phyloP scores from a whole-genome alignment of 2,797 vertebrate species.

The Hylomyscus alleni region DNA sequence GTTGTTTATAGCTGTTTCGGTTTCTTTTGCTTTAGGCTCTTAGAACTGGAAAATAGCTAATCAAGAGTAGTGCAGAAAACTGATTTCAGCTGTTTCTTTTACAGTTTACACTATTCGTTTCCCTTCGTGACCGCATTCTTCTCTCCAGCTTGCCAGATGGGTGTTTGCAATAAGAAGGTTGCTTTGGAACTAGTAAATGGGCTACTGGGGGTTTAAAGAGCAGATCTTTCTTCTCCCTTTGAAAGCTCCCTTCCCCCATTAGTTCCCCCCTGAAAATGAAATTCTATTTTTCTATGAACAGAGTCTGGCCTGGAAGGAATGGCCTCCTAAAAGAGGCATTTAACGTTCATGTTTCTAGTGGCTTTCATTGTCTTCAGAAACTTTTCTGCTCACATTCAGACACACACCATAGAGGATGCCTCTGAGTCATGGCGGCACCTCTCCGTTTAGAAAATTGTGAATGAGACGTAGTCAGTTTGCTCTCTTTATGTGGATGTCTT shows the following conservation, averaged over 20 bases:
- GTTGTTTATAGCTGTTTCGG: conserved; percentile 88
- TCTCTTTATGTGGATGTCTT: not conserved
- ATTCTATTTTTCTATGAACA: conserved; percentile 4
- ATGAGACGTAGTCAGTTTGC: not conserved
- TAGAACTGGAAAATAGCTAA: conserved; percentile 87
- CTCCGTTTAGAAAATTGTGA: not conserved
- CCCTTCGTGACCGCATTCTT: conserved; percentile 56
- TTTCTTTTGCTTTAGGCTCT: conserved; percentile 88
- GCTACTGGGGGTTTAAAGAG: conserved; percentile 65
- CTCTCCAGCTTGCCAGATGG: conserved; percentile 75
- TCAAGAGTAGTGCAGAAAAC: conserved; percentile 89
- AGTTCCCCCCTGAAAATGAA: not conserved
- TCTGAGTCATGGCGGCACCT: not conserved
- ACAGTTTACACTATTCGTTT: conserved; percentile 81
- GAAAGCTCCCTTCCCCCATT: not conserved
- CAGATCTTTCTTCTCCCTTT: conserved; percentile 54
- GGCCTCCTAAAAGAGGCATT: not conserved
- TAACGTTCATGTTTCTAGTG: not conserved
- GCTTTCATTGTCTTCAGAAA: conserved; percentile 41
- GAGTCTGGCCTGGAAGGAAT: not conserved
- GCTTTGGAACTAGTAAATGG: conserved; percentile 70
- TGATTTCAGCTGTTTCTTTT: conserved; percentile 89
- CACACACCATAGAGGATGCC: not conserved
- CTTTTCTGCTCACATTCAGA: not conserved
- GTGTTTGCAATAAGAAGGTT: conserved; percentile 57